Conservation (phyloP, 2,113 vertebrate genomes). For the Pundamilia nyererei region DNA sequence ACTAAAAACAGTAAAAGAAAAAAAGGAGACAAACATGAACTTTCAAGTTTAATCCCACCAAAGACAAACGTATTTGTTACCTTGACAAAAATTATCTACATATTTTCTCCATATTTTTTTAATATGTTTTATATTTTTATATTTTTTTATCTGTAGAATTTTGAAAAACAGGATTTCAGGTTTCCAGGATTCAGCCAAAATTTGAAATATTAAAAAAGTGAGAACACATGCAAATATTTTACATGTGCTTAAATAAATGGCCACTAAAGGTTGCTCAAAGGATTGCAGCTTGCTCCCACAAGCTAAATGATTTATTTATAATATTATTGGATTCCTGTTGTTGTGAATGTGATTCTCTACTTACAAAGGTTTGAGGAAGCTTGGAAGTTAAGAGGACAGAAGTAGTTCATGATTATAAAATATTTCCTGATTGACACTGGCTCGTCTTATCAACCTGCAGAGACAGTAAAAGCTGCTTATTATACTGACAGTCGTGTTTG, state of each 20-base stretch:
- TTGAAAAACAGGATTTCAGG: not conserved
- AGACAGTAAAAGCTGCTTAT: not conserved
- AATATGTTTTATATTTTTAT: not conserved
- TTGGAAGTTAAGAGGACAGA: not conserved
- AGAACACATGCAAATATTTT: accelerated
- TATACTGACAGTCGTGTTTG: not conserved
- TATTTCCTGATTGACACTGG: not conserved
- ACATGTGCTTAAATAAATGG: not conserved
- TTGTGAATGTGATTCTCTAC: not conserved
- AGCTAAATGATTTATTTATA: not conserved
- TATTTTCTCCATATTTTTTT: not conserved
- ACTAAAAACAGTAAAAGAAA: not conserved
- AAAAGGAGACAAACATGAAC: not conserved
- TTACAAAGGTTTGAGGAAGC: not conserved
- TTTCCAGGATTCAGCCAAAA: not conserved
- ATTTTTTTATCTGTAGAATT: not conserved
- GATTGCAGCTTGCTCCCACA: not conserved
- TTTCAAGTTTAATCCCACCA: not conserved
- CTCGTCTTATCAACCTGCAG: not conserved
- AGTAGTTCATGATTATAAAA: not conserved
- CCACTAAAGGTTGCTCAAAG: not conserved
- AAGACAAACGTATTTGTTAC: not conserved
- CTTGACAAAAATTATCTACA: not conserved
- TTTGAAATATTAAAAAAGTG: not conserved
- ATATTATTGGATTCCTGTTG: not conserved